Evolutionary conservation across 1,140 invertebrate genomes (phyloP).

Genomic region (Sycobia sp.): DNA sequence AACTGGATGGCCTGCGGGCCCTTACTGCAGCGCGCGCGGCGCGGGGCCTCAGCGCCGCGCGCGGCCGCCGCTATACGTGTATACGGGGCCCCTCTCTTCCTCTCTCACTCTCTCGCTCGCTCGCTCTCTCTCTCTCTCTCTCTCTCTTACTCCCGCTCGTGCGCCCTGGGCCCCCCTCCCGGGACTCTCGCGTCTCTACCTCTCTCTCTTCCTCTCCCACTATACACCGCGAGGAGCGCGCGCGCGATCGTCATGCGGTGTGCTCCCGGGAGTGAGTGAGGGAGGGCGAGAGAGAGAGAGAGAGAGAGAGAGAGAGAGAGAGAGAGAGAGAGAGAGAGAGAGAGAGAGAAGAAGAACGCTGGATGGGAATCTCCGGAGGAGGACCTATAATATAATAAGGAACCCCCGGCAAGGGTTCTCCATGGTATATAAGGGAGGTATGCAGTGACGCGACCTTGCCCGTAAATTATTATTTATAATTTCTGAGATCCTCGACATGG

Average conservation of each 20-base stretch:
- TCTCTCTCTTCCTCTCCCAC: neutral
- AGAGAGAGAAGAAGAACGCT: neutral
- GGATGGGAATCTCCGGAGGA: neutral
- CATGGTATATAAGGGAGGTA: no score
- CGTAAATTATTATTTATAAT: no score
- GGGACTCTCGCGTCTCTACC: neutral
- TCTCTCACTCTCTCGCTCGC: no score
- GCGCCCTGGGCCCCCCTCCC: neutral
- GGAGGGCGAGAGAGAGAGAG: neutral
- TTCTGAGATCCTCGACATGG: no score
- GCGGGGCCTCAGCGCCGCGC: conserved; percentile 48
- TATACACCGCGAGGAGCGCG: no score
- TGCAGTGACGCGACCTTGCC: no score
- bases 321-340: neutral
- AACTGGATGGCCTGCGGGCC: conserved; percentile 57
- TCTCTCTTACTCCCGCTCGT: neutral
- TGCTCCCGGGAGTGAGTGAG: neutral
- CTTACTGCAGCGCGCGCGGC: no score
- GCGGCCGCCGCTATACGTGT: conserved; percentile 46
- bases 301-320: conserved; percentile 8
- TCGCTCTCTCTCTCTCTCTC: conserved; percentile 7
- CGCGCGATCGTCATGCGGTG: no score
- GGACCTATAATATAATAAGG: no score
- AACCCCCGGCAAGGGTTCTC: no score
- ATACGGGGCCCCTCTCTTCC: neutral